Percentiles rank a stretch among this genome's conserved stretches.
phyloP scores from a whole-genome alignment of 2,113 vertebrate genomes.

The Elephas maximus region DNA sequence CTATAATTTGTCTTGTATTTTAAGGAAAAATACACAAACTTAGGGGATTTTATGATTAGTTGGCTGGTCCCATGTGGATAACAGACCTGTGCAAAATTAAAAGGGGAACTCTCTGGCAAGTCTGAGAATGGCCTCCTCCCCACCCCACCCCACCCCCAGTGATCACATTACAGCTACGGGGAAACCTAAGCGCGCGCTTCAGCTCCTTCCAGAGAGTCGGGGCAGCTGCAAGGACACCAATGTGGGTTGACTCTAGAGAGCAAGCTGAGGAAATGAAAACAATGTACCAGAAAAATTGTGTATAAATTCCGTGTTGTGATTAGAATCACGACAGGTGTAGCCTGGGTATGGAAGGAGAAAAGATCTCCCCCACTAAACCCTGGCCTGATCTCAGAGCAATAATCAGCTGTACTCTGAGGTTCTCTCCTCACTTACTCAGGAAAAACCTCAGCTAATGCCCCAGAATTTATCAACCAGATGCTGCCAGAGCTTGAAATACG shows the following conservation, averaged over 20 bases:
- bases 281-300: not conserved
- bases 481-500: not conserved
- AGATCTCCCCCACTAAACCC: not conserved
- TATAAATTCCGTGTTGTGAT: conserved; percentile 33
- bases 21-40: conserved; percentile 48
- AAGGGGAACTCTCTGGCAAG: conserved; percentile 50
- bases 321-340: not conserved
- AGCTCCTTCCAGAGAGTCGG: not conserved
- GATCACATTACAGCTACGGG: not conserved
- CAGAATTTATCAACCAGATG: not conserved
- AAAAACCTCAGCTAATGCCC: not conserved
- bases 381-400: not conserved
- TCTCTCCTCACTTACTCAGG: not conserved
- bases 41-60: conserved; percentile 49
- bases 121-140: not conserved
- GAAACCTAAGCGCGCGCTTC: not conserved
- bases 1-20: not conserved
- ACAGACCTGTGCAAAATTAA: conserved; percentile 60
- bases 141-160: not conserved
- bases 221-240: not conserved
- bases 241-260: not conserved
- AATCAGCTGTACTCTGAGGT: not conserved
- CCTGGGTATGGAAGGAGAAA: not conserved
- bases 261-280: not conserved
- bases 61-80: conserved; percentile 48